These are phyloP conservation scores for Lysandra bellargus DNA, from an alignment of 2,888 invertebrate species.

Conservation along the genomic window DNA sequence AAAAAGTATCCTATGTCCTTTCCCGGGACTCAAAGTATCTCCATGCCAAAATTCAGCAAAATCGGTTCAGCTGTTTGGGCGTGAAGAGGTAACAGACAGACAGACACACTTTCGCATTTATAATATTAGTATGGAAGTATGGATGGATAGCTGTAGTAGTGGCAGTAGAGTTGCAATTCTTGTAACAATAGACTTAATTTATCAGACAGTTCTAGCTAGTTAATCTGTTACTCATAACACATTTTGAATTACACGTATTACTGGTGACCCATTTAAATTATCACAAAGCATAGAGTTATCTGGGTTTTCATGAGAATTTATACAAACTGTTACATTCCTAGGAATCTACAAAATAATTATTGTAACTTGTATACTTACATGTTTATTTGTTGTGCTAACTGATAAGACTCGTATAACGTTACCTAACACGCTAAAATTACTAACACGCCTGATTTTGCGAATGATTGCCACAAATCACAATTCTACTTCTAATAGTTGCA, in stretches of 20 bases:
- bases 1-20: too few species aligned
- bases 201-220: not conserved
- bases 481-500: not conserved
- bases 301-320: not conserved
- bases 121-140: too few species aligned
- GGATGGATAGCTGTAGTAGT: too few species aligned
- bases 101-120: too few species aligned
- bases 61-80: too few species aligned
- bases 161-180: not conserved
- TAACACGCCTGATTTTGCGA: not conserved
- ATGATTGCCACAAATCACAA: not conserved
- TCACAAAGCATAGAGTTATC: not conserved
- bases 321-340: not conserved
- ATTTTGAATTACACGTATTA: not conserved
- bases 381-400: not conserved
- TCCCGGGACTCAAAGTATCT: too few species aligned
- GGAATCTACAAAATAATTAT: not conserved
- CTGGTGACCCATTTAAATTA: not conserved
- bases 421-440: not conserved
- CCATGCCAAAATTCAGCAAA: too few species aligned
- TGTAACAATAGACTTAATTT: constrained; percentile 1
- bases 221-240: not conserved
- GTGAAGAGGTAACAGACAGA: too few species aligned
- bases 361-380: not conserved
- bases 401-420: not conserved